A percentile compares a stretch with the other conserved stretches of the same genome.
Evolutionary conservation across 2,113 vertebrate species (phyloP).

Genomic region (Sminthopsis crassicaudata): DNA sequence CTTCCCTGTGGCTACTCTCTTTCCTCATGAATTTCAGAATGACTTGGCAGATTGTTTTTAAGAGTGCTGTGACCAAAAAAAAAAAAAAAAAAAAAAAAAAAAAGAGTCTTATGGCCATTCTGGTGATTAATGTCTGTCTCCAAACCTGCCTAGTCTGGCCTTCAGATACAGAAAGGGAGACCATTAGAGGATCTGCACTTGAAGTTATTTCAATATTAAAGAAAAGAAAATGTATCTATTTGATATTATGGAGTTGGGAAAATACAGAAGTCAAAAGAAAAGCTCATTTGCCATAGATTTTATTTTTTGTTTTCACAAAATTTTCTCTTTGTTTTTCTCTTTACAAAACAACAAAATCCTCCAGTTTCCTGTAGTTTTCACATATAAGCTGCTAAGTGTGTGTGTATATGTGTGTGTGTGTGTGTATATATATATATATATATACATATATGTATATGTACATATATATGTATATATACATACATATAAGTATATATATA

Average conservation of each 20-base stretch:
- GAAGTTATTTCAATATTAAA: background rate
- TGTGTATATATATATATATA: no score
- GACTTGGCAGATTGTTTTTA: background rate
- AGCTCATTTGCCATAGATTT: conserved; percentile 4
- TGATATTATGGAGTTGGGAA: conserved; percentile 1
- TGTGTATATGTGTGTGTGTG: no score
- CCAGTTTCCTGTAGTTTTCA: background rate
- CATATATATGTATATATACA: no score
- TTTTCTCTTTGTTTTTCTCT: background rate
- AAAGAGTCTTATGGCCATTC: background rate
- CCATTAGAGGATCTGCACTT: background rate
- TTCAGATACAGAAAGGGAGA: background rate
- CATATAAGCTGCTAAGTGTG: conserved; percentile 5
- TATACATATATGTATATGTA: no score
- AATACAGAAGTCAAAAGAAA: conserved; percentile 51
- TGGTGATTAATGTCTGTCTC: background rate
- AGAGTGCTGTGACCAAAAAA: background rate
- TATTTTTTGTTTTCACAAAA: background rate
- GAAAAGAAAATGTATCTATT: background rate
- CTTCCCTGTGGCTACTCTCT: background rate
- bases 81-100: background rate
- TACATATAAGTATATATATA: no score
- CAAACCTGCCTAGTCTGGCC: background rate
- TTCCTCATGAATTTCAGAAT: background rate
- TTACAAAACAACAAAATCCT: conserved; percentile 18